Evolutionary conservation across 2,113 vertebrate species (phyloP).

Genomic region (Dipodomys stephensi): DNA sequence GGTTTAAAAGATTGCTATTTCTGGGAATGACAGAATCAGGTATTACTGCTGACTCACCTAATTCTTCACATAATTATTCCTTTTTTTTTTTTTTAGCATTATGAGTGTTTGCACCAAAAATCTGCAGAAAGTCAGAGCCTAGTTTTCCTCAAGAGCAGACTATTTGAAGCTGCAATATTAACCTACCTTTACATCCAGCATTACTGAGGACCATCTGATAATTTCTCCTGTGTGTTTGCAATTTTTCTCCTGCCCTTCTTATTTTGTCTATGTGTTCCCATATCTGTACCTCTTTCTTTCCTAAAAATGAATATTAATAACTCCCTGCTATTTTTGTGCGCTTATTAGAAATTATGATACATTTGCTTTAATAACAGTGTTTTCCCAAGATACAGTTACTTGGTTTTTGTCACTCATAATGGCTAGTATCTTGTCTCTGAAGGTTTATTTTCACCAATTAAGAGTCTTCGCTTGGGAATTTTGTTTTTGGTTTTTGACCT

Average conservation of each 20-base stretch:
- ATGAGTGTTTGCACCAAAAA: conserved; percentile 25
- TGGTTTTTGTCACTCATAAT: not conserved
- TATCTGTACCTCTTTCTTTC: not conserved
- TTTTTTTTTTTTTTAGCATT: not conserved
- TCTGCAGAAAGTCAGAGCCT: conserved; percentile 34
- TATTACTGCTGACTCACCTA: conserved; percentile 51
- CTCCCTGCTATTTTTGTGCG: not conserved
- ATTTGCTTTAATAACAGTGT: conserved; percentile 16
- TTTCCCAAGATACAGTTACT: not conserved
- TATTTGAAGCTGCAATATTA: not conserved
- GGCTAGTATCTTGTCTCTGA: not conserved
- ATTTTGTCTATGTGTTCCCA: not conserved
- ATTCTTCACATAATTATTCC: not conserved
- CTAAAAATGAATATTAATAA: not conserved
- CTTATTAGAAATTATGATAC: conserved; percentile 7
- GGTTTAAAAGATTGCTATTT: conserved; percentile 43
- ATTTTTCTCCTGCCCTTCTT: not conserved
- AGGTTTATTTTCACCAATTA: conserved; percentile 28
- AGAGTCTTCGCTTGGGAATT: not conserved
- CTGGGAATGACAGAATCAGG: conserved; percentile 48
- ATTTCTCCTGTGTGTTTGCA: not conserved
- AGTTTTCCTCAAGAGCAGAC: not conserved
- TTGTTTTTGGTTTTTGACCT: not conserved
- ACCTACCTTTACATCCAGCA: not conserved
- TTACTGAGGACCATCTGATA: not conserved